Evolutionary conservation across 2,113 vertebrate genomes (phyloP).

Genomic region (human): DNA sequence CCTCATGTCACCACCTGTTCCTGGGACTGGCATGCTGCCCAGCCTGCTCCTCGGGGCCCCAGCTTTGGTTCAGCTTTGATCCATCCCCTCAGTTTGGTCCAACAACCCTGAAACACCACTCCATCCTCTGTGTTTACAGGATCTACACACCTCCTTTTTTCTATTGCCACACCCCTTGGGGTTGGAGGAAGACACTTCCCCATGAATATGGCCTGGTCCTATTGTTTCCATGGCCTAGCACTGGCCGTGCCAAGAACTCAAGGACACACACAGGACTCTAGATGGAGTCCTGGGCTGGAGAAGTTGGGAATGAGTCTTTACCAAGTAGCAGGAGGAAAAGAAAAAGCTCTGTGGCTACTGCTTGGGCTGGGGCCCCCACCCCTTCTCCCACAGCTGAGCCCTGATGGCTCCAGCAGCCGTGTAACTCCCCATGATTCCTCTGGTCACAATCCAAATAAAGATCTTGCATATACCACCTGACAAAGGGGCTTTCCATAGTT

Average conservation of each 20-base stretch:
- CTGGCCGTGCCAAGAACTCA: background rate
- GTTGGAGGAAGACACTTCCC: background rate
- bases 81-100: background rate
- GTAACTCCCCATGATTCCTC: background rate
- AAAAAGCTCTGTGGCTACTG: background rate
- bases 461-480: accelerated
- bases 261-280: background rate
- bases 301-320: background rate
- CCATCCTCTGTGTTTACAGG: background rate
- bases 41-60: background rate
- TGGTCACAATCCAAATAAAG: background rate
- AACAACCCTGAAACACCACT: background rate
- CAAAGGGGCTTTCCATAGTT: background rate
- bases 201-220: background rate
- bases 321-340: background rate
- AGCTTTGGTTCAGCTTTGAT: background rate
- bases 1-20: background rate
- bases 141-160: background rate
- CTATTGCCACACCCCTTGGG: background rate
- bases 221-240: background rate
- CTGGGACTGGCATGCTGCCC: accelerated
- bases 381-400: background rate
- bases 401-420: background rate
- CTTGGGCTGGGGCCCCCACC: too few relatives aligned
- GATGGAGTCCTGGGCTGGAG: accelerated